Evolutionary conservation across 2,797 vertebrate genomes (phyloP), one percentile per base, ranked within the genome.

Genomic region (Phataginus tetradactyla): DNA sequence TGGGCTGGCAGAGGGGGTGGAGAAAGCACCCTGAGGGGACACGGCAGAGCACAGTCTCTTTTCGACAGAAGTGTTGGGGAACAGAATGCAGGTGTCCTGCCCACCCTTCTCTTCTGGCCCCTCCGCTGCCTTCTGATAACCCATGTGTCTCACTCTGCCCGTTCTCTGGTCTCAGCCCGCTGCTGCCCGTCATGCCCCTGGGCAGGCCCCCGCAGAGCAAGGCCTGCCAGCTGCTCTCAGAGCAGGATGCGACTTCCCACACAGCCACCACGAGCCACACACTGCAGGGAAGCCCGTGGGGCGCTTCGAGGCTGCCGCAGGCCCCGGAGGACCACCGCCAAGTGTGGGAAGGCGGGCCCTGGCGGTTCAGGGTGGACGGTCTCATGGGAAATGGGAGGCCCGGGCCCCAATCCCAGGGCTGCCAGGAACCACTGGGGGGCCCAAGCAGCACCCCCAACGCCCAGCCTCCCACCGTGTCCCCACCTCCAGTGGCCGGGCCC

Each of bases 221-320:
- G 42, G 51, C 12, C 69, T 9, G 11, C 91, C 86, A 66, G 57
- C 77, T 64, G 78, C 59, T 87, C 86, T 45, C 17, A 7, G 59
- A 80, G 74, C 2, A 2, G n/a, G 66, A 18, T 0, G n/a, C 8
- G 29, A 23, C n/a, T 49, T 63, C 61, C 49, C 4, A 4, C 61
- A 39, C 77, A 39, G 84, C 55, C 10, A 0, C 79, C 42, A 17
- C 57, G 53, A 74, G 39, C 78, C 49, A 13, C 25, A 57, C 0
- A 15, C 51, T 7, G 7, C 15, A 20, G 10, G 59, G n/a, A 69
- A 5, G 20, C 27, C 32, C 34, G 37, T 27, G 68, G 21, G 49
- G 17, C 11, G 3, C 61, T 6, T 1, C 12, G 61, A 34, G 45
- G 39, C 27, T 7, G 2, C 18, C 4, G 29, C 0, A 1, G 68